Evolutionary conservation across 2,888 invertebrate genomes (phyloP).

Genomic region (Pilophorus perplexus): DNA sequence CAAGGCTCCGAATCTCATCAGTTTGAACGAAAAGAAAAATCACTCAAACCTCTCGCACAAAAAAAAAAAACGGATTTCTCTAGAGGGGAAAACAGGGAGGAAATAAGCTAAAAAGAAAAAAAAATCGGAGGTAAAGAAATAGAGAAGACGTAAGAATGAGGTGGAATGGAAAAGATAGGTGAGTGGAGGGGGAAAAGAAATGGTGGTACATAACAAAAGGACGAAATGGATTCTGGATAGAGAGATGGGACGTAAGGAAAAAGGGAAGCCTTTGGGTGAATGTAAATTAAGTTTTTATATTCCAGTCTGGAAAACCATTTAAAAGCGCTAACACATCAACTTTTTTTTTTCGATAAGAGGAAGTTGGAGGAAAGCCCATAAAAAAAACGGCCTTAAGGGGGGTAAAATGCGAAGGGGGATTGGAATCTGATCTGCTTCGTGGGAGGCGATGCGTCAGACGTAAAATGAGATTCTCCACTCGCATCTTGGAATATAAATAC

Average conservation of each 20-base stretch:
- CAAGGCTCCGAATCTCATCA: no score
- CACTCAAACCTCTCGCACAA: no score
- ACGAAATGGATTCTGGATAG: constrained; percentile 29
- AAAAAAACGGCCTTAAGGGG: background rate
- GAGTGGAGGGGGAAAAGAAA: background rate
- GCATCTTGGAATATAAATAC: no score
- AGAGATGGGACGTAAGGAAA: constrained; percentile 2
- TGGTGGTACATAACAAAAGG: constrained; percentile 3
- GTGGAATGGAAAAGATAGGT: background rate
- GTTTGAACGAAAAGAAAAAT: no score
- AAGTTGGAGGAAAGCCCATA: background rate
- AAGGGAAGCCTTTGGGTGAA: constrained; percentile 6
- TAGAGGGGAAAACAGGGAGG: no score
- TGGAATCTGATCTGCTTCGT: no score
- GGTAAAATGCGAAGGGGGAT: background rate
- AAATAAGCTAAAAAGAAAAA: background rate
- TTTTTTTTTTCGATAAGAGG: constrained; percentile 15
- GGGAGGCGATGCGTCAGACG: constrained; percentile 2
- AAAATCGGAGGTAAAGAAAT: background rate
- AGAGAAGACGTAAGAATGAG: no score
- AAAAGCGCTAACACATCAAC: constrained; percentile 33
- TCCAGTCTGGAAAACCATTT: constrained; percentile 36
- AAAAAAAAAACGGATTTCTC: no score
- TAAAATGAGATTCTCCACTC: constrained; percentile 6
- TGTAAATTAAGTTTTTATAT: constrained; percentile 37